phyloP scores from a whole-genome alignment of 1,140 invertebrate genomes.

The Steinernema feltiae region DNA sequence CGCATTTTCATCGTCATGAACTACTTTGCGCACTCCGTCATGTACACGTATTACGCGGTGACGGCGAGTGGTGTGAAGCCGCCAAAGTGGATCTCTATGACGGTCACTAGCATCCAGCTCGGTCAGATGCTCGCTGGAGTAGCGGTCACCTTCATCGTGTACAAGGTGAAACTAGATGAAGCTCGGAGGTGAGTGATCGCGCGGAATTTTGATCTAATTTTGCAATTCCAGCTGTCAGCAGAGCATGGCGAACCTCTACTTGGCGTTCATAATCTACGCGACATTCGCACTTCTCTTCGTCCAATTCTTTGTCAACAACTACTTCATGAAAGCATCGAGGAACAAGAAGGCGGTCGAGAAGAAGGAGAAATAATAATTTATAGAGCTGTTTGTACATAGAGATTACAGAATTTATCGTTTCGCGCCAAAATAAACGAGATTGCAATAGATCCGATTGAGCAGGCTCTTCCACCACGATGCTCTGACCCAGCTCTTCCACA shows the following conservation, averaged over 20 bases:
- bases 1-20: slow-evolving; percentile 98
- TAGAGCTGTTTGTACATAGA: slow-evolving; percentile 2
- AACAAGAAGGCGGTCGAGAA: neutral
- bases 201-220: neutral
- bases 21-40: slow-evolving; percentile 89
- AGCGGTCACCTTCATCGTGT: slow-evolving; percentile 70
- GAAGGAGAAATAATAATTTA: neutral
- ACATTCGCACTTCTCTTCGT: slow-evolving; percentile 62
- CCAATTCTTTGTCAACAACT: slow-evolving; percentile 61
- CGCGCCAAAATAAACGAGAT: too few species aligned
- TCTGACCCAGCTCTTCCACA: too few species aligned
- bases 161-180: slow-evolving; percentile 41
- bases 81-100: slow-evolving; percentile 76
- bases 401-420: neutral
- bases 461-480: too few species aligned
- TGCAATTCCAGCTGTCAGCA: slow-evolving; percentile 69
- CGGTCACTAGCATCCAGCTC: slow-evolving; percentile 83
- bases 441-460: too few species aligned
- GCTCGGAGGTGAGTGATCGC: slow-evolving; percentile 21
- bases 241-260: slow-evolving; percentile 75
- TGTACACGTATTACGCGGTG: slow-evolving; percentile 94
- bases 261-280: slow-evolving; percentile 88
- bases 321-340: slow-evolving; percentile 61
- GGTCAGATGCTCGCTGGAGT: slow-evolving; percentile 93
- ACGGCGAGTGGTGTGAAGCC: slow-evolving; percentile 78